Conservation (phyloP, 2,888 invertebrate genomes). For the Tribolium freemani region DNA sequence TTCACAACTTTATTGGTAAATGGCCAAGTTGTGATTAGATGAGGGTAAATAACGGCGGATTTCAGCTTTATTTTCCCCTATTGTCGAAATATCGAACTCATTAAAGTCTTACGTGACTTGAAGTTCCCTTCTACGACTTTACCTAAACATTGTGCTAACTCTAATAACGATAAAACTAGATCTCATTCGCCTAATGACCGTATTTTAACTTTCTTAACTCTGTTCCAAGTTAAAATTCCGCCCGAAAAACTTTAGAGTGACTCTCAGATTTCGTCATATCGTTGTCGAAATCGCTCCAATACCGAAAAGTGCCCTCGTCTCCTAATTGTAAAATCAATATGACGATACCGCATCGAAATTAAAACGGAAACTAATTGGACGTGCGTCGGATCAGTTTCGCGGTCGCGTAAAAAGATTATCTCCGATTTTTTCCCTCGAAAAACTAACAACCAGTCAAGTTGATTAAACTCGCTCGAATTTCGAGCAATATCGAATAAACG, state of each 20-base stretch:
- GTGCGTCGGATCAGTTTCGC: not conserved
- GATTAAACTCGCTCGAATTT: not conserved
- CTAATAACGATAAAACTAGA: not conserved
- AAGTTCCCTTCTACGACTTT: not conserved
- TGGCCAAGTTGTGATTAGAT: no score
- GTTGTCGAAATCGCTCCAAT: not conserved
- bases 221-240: no score
- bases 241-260: not conserved
- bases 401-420: not conserved
- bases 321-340: slow-evolving; percentile 17
- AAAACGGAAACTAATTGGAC: slow-evolving; percentile 16
- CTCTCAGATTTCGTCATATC: not conserved
- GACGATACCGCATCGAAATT: not conserved
- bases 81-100: not conserved
- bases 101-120: not conserved
- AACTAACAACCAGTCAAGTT: no score
- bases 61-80: no score
- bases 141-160: not conserved
- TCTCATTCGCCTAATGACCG: not conserved
- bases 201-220: not conserved
- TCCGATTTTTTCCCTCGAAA: not conserved
- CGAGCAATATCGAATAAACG: slow-evolving; percentile 21
- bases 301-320: not conserved
- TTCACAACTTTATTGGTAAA: no score
- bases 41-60: no score